phyloP scores from a whole-genome alignment of 1,140 invertebrate genomes.

The Cataglyphis hispanica region DNA sequence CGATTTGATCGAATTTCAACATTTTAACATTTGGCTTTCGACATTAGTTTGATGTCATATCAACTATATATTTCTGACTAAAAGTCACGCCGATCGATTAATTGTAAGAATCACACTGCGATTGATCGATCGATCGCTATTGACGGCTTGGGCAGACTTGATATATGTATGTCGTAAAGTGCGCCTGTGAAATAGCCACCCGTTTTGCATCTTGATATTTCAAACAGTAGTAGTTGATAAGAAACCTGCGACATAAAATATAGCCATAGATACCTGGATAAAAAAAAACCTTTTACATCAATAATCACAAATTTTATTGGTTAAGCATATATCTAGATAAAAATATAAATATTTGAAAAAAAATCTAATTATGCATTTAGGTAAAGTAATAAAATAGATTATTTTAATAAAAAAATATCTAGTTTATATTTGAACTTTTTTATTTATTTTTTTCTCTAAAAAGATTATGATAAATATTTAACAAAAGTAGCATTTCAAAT shows the following conservation, averaged over 20 bases:
- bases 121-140: no score
- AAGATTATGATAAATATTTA: not conserved
- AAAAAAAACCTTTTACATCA: not conserved
- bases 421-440: not conserved
- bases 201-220: not conserved
- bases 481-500: not conserved
- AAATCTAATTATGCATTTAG: not conserved
- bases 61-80: no score
- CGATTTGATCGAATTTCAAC: no score
- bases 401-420: no score
- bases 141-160: no score
- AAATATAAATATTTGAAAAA: not conserved
- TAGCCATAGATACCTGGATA: not conserved
- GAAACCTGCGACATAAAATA: not conserved
- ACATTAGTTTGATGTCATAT: no score
- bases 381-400: not conserved
- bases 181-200: conserved; percentile 69
- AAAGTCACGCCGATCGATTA: no score
- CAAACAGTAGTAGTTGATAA: conserved; percentile 60
- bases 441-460: not conserved
- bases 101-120: no score
- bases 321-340: not conserved
- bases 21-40: no score
- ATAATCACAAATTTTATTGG: not conserved
- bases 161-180: conserved; percentile 17